Evolutionary conservation across 2,888 invertebrate genomes (phyloP).

Genomic region (Campaea margaritaria): DNA sequence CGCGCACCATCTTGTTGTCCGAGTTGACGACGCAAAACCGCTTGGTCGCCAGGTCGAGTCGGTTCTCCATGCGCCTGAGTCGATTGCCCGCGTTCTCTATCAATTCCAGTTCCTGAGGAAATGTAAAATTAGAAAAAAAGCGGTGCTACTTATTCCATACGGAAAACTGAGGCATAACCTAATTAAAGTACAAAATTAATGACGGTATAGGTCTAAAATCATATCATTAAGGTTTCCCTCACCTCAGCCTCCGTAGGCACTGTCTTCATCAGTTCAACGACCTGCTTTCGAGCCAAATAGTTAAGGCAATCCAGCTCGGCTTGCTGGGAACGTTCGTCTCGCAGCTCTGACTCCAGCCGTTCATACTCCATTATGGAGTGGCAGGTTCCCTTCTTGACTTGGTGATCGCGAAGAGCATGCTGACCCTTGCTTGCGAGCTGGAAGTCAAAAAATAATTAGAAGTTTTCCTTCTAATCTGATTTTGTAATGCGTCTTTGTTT

Average conservation of each 20-base stretch:
- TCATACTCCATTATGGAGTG: conserved; percentile 82
- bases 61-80: conserved; percentile 88
- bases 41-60: conserved; percentile 90
- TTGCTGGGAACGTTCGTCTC: conserved; percentile 81
- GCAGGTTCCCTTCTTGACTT: conserved; percentile 78
- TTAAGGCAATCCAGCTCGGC: conserved; percentile 81
- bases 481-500: no score
- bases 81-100: conserved; percentile 82
- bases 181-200: no score
- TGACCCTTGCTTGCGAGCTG: conserved; percentile 77
- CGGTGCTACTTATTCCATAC: no score
- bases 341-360: conserved; percentile 78
- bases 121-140: neutral
- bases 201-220: no score
- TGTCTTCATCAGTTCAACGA: conserved; percentile 68
- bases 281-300: conserved; percentile 73
- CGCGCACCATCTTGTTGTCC: conserved; percentile 88
- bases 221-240: conserved; percentile 26
- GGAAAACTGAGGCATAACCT: no score
- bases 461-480: no score
- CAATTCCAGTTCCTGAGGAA: conserved; percentile 67
- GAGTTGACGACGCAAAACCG: conserved; percentile 89
- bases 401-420: conserved; percentile 78
- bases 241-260: conserved; percentile 78
- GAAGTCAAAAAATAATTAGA: neutral